These are phyloP conservation scores for Alouatta palliata DNA, from an alignment of 2,113 vertebrate species.

Conservation along the genomic window DNA sequence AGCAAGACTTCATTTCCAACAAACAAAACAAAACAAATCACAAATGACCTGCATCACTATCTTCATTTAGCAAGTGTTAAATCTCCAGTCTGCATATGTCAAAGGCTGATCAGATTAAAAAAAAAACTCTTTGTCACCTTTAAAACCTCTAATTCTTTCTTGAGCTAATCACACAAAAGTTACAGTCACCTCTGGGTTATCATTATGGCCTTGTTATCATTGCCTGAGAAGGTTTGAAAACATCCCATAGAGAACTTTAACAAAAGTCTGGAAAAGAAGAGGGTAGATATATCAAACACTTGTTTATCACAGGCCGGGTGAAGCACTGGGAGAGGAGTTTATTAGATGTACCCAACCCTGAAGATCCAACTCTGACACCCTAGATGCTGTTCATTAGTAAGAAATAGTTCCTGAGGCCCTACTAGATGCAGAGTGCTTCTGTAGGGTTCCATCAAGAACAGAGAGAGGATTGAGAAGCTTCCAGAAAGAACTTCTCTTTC, in stretches of 20 bases:
- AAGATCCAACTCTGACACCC: background rate
- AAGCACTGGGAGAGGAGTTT: background rate
- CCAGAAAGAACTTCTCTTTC: background rate
- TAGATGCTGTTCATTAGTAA: background rate
- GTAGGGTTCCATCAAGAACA: background rate
- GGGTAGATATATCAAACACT: background rate
- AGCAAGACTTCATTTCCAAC: too few species aligned
- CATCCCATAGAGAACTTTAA: background rate
- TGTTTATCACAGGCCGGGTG: background rate
- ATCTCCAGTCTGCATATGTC: background rate
- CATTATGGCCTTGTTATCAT: background rate
- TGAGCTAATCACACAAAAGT: background rate
- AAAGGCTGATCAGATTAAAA: background rate
- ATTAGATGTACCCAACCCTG: too few species aligned
- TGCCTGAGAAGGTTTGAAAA: background rate
- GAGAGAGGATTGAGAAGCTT: background rate
- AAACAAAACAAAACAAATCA: too few species aligned
- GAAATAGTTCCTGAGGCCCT: background rate
- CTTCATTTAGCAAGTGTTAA: background rate
- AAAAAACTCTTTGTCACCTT: background rate
- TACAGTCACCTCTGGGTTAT: background rate
- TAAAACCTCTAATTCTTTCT: conserved; percentile 6
- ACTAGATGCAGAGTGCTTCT: background rate
- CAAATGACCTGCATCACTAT: too few species aligned
- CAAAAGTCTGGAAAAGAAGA: background rate